Conservation (phyloP, 2,113 vertebrate genomes). For the Apeltes quadracus region DNA sequence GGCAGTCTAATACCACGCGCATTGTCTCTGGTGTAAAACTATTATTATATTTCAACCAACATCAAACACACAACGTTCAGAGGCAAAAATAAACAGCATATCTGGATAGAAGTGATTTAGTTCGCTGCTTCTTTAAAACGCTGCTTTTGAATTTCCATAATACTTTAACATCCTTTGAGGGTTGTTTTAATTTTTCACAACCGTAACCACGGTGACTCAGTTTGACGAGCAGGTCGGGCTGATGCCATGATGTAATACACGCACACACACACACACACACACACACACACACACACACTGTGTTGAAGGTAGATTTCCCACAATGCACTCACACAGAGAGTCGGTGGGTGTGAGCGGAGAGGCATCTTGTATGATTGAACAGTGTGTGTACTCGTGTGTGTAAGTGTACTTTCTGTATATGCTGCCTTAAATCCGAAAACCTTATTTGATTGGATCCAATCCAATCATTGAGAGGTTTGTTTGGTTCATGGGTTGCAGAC, state of each 20-base stretch:
- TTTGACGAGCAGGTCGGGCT: conserved; percentile 29
- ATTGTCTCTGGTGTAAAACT: too few relatives aligned
- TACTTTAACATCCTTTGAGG: conserved; percentile 44
- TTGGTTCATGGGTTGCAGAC: conserved; percentile 30
- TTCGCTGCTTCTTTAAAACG: too few relatives aligned
- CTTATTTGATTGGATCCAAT: conserved; percentile 76
- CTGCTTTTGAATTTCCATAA: conserved; percentile 54
- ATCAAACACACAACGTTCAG: too few relatives aligned
- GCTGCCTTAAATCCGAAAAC: conserved; percentile 35
- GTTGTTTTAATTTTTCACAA: conserved; percentile 69
- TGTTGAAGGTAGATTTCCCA: conserved; percentile 63
- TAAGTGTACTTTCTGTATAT: neutral
- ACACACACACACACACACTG: conserved; percentile 21
- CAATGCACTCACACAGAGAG: conserved; percentile 43
- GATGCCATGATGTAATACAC: conserved; percentile 46
- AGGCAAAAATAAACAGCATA: neutral
- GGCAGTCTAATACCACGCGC: too few relatives aligned
- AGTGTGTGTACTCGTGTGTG: neutral
- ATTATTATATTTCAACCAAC: too few relatives aligned
- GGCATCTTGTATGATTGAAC: conserved; percentile 31
- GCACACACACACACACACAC: conserved; percentile 8
- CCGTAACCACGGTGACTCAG: conserved; percentile 62
- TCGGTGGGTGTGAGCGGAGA: neutral
- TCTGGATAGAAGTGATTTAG: too few relatives aligned
- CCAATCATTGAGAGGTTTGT: conserved; percentile 66